Percentiles rank a stretch among this genome's conserved stretches.
phyloP scores from a whole-genome alignment of 2,113 vertebrate genomes.

The Suncus etruscus region DNA sequence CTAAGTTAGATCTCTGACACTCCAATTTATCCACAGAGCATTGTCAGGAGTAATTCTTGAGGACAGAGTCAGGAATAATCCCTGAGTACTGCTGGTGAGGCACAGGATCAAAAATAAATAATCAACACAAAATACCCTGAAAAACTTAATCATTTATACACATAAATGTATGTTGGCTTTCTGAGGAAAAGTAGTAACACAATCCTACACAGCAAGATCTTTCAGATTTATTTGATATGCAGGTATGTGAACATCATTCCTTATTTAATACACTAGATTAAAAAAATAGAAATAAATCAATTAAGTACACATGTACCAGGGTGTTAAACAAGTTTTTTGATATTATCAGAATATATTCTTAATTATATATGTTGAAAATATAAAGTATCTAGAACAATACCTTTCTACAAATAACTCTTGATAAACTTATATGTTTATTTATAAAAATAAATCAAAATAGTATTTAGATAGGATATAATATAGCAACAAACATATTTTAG shows the following conservation, averaged over 20 bases:
- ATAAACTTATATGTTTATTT: not conserved
- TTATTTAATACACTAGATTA: conserved; percentile 23
- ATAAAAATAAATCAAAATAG: conserved; percentile 16
- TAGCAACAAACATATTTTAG: not conserved
- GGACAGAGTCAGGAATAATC: too few species aligned
- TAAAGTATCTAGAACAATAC: not conserved
- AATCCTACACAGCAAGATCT: not conserved
- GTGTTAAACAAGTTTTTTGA: too few species aligned
- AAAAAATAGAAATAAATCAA: not conserved
- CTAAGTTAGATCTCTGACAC: too few species aligned
- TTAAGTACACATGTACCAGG: not conserved
- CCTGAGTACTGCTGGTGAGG: too few species aligned
- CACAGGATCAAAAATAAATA: too few species aligned
- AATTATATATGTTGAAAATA: not conserved
- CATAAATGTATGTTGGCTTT: not conserved
- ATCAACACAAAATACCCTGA: too few species aligned
- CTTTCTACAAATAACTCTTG: conserved; percentile 15
- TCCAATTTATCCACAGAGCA: too few species aligned
- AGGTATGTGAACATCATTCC: conserved; percentile 38
- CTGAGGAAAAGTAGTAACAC: not conserved
- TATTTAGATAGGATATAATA: conserved; percentile 18
- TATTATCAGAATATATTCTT: not conserved
- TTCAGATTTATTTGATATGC: conserved; percentile 37
- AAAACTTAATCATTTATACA: too few species aligned
- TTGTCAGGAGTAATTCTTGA: too few species aligned